phyloP scores from a whole-genome alignment of 2,797 vertebrate genomes.

The Hemitrygon akajei region DNA sequence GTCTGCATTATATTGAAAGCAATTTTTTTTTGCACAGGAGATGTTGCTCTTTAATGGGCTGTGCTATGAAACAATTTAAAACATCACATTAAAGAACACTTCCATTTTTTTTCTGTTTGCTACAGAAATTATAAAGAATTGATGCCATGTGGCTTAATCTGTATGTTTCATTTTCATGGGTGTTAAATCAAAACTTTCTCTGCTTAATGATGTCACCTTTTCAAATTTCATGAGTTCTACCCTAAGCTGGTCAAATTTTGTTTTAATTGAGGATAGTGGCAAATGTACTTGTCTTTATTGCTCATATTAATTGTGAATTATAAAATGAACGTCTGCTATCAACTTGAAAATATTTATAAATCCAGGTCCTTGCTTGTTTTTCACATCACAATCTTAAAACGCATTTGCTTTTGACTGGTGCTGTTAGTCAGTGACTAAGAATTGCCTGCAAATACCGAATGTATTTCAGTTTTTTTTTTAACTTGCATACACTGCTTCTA shows the following conservation, averaged over 20 bases:
- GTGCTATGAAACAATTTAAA: background rate
- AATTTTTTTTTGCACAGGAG: background rate
- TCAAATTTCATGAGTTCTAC: background rate
- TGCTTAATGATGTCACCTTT: background rate
- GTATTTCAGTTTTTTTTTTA: conserved; percentile 31
- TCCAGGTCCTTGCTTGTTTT: conserved; percentile 1
- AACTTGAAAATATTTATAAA: conserved; percentile 5
- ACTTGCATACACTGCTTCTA: background rate
- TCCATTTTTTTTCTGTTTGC: background rate
- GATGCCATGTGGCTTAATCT: background rate
- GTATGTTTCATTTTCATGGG: background rate
- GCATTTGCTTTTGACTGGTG: background rate
- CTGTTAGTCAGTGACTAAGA: conserved; percentile 11
- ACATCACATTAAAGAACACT: background rate
- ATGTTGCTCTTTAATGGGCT: conserved; percentile 16
- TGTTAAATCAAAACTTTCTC: conserved; percentile 1
- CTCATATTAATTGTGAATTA: background rate
- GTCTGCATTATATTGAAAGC: background rate
- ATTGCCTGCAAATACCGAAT: background rate
- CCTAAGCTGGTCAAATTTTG: background rate
- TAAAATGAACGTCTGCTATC: background rate
- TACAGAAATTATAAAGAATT: background rate
- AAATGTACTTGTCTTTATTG: background rate
- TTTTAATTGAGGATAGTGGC: background rate
- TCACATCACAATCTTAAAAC: background rate